Conservation (phyloP, 2,113 vertebrate species). For the Myotis davidii region DNA sequence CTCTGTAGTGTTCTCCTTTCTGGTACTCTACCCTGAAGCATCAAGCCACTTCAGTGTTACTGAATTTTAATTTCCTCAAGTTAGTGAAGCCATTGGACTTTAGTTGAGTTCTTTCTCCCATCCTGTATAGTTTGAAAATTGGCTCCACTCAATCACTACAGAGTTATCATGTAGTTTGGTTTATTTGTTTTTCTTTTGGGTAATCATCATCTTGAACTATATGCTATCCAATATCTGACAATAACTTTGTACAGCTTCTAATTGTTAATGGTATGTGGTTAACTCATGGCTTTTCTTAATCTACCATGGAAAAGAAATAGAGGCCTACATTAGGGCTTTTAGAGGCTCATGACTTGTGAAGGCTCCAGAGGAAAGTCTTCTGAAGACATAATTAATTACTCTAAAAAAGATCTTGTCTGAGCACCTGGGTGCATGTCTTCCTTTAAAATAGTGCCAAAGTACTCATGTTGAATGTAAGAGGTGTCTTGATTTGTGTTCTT, state of each 20-base stretch:
- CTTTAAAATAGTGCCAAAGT: not conserved
- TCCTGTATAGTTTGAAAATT: not conserved
- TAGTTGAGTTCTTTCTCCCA: not conserved
- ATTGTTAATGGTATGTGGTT: not conserved
- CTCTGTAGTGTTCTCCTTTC: not conserved
- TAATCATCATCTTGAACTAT: not conserved
- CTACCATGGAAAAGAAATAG: not conserved
- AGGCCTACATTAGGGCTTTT: not conserved
- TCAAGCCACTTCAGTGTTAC: not conserved
- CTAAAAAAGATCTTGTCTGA: constrained; percentile 36
- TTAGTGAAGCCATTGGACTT: not conserved
- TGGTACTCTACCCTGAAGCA: not conserved
- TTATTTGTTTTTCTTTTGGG: not conserved
- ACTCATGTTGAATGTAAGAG: not conserved
- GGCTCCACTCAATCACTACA: not conserved
- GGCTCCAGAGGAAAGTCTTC: constrained; percentile 47
- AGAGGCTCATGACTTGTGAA: not conserved
- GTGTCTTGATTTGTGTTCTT: not conserved
- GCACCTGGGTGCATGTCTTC: not conserved
- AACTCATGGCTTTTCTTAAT: not conserved
- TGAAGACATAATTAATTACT: constrained; percentile 59
- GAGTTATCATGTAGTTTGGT: not conserved
- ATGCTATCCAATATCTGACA: not conserved
- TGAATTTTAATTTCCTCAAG: not conserved
- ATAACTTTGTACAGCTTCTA: not conserved